Base-by-base conservation (phyloP, 2,113 vertebrate species). In the Formicarius rufipectus region DNA sequence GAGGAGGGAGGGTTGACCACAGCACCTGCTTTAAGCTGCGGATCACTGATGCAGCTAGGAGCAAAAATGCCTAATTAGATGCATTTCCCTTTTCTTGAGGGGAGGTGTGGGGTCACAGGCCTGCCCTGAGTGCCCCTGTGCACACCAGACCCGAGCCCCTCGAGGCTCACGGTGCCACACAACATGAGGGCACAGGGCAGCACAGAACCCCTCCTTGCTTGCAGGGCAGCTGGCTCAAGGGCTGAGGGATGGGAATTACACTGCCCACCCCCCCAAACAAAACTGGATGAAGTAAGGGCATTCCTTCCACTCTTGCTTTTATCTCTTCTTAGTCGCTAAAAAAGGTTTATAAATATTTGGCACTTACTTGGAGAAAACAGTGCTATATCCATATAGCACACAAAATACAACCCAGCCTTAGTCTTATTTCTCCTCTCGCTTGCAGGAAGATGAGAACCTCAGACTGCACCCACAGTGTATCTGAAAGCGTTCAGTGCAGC, bases 21-120 rank as follows among this genome's bases (percentile, higher is more conserved):
- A 66, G 90, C 87, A 89, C 94, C 93, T 94, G 93, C 83, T 66
- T 69, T 67, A 50, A 90, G 93, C 73, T 75, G 64, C 14, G 31
- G 90, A 58, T 5, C 7, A 78, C 72, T 42, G 63, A 77, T 64
- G 83, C 92, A 87, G 73, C 80, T 79, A 37, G 86, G 31, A 86
- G 59, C 59, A 49, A 87, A 89, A 90, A 94, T 2, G 72, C 64
- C 76, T 96, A 47, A 90, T 84, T 67, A 85, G 56, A 90, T 1
- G 0, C 72, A 72, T 87, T 86, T 89, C 72, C 88, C 77, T 90
- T 88, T 92, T 90, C 75, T 87, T 35, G 72, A 84, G 58, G 59
- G 82, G 84, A 87, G 69, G 89, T 49, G 67, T 50, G 78, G 7
- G 1, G 62, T 24, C 68, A 6, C 17, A 60, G 77, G 78, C 95